Base-by-base conservation (phyloP, 2,797 vertebrate genomes). In the Dermochelys coriacea region DNA sequence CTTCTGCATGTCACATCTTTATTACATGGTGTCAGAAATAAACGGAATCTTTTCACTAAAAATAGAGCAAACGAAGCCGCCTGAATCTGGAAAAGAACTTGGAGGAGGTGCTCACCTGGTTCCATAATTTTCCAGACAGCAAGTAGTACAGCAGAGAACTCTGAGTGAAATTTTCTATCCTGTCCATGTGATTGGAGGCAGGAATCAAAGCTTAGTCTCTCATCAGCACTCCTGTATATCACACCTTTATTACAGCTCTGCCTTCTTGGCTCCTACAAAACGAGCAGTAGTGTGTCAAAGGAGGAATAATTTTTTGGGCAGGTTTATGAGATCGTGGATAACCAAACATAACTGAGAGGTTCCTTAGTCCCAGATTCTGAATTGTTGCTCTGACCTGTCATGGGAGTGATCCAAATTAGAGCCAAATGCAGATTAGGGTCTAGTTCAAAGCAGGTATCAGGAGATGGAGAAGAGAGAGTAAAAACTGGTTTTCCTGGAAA, bases 381-480 rank as follows among this genome's bases (percentile, higher is more conserved):
- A 27, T 9, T 81, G 10, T 61, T 90, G 85, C 41, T 52, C 0
- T 18, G 8, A 80, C 41, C n/a, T 80, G 71, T 64, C 21, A 2
- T 12, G 0, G 0, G 12, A 8, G 51, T 74, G 51, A 85, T 27
- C 74, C 77, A 37, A 94, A 0, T 0, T 0, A 2, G 0, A 2
- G 91, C 12, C 45, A 93, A 31, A 54, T 0, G 2, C 21, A 78
- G 57, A 75, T 50, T 41, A 85, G 74, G 74, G 50, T 59, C 25
- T 45, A 31, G 59, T 79, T 1, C 84, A 75, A 84, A 83, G 55
- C 77, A 86, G 68, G 82, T 87, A 81, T 86, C 55, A 90, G 80
- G 77, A 83, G 37, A 34, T 27, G 74, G 52, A 87, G 49, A 82
- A 86, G 52, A 85, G 45, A 85, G 75, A 31, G 11, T 68, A 37